Conservation (phyloP, 2,113 vertebrate species). For the Nannobrachium achirus region DNA sequence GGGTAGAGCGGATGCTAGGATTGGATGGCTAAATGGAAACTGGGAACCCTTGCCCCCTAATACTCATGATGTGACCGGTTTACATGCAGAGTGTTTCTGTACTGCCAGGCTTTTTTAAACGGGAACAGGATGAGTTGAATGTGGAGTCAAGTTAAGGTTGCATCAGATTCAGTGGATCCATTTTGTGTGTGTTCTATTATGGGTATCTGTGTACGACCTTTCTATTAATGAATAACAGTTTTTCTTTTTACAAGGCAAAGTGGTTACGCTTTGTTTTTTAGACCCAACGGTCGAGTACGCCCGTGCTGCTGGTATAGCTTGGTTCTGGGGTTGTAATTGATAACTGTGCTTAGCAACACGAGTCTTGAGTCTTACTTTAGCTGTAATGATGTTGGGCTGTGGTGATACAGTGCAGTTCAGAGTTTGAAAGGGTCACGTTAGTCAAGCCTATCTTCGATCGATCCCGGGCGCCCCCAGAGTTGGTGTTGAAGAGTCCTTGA, state of each 20-base stretch:
- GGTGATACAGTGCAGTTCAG: not conserved
- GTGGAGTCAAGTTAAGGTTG: not conserved
- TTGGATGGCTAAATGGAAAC: slow-evolving; percentile 47
- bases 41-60: slow-evolving; percentile 16
- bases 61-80: not conserved
- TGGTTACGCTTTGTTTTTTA: not conserved
- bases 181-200: not conserved
- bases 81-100: slow-evolving; percentile 15
- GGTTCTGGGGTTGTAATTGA: slow-evolving; percentile 19
- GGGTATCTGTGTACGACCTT: not conserved
- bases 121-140: slow-evolving; percentile 4
- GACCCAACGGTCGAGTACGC: slow-evolving; percentile 19
- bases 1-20: slow-evolving; percentile 6
- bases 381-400: slow-evolving; percentile 24
- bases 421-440: slow-evolving; percentile 9
- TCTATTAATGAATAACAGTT: not conserved
- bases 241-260: not conserved
- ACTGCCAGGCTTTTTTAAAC: slow-evolving; percentile 1
- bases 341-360: slow-evolving; percentile 45
- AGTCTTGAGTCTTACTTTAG: slow-evolving; percentile 40
- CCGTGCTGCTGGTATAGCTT: slow-evolving; percentile 8
- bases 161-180: not conserved
- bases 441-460: not conserved
- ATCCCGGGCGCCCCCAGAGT: no score
- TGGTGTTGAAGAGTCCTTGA: no score